Evolutionary conservation across 2,113 vertebrate species (phyloP), one percentile per base, ranked within the genome.

Genomic region (Sylvia atricapilla): DNA sequence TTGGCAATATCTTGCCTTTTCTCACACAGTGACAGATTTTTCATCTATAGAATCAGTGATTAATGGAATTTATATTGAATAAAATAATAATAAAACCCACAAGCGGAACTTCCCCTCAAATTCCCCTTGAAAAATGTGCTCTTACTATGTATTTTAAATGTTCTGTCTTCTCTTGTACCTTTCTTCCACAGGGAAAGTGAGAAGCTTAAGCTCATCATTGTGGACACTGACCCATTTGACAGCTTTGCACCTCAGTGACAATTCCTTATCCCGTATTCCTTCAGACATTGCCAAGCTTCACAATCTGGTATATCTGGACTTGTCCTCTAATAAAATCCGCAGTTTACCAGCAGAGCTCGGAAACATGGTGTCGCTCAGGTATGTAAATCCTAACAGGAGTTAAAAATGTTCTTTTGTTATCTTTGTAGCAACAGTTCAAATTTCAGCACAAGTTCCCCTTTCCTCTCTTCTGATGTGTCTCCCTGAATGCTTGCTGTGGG

Each of bases 321-420:
- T 99, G 96, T 99, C 99, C 73, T 99, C 98, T 97, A 99, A 99
- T 96, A 99, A 99, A 98, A 99, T 99, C 63, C 99, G 99, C 98
- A 99, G 99, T 98, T 98, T 99, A 98, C 99, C 99, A 82, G 98
- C 99, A 96, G 99, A 99, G 98, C 99, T 99, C 97, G 99, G 99
- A 98, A 99, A 99, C 99, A 99, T 99, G 99, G 99, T 99, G 96
- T 99, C 99, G 99, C 99, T 99, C 99, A 99, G 99, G 99, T 99
- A 44, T 88, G 90, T 43, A 59, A 35, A 49, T 52, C 28, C 30
- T 24, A 52, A 8, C 22, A 18, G 69, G 44, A 78, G 59, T 27
- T 77, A 10, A 27, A 73, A 43, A 31, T 7, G 7, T 19, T 49
- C 67, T 49, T n/a, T n/a, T 58, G 3, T 4, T 78, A 6, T 50